Conservation (phyloP, 2,113 vertebrate species). For the Xiphophorus maculatus region DNA sequence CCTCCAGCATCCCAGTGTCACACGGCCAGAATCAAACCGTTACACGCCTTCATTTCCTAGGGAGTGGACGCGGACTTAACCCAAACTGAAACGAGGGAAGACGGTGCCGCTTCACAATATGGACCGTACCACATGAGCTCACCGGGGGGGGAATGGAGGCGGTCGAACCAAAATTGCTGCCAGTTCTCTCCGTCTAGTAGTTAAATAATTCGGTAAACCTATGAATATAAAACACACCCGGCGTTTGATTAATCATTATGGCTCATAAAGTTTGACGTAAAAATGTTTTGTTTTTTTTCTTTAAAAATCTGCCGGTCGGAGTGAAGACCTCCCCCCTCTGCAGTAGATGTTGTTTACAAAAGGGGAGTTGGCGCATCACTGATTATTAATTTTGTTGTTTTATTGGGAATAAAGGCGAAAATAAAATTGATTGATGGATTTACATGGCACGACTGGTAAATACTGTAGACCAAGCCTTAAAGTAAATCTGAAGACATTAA, state of each 20-base stretch:
- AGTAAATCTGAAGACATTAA: too few relatives aligned
- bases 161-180: background rate
- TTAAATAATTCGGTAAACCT: background rate
- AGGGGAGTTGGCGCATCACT: slow-evolving; percentile 43
- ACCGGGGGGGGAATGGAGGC: slow-evolving; percentile 16
- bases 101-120: slow-evolving; percentile 63
- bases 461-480: too few relatives aligned
- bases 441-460: background rate
- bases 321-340: slow-evolving; percentile 30
- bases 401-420: background rate
- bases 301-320: background rate
- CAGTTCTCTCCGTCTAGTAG: background rate
- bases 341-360: slow-evolving; percentile 39
- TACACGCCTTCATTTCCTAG: slow-evolving; percentile 9
- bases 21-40: slow-evolving; percentile 16
- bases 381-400: background rate
- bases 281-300: accelerated
- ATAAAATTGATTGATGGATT: too few relatives aligned
- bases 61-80: slow-evolving; percentile 50
- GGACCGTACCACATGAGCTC: slow-evolving; percentile 73
- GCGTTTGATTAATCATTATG: accelerated
- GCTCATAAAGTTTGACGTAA: accelerated
- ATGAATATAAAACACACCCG: background rate
- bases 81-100: slow-evolving; percentile 61
- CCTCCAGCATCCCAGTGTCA: slow-evolving; percentile 48